These are phyloP conservation scores for Streblospio benedicti DNA, from an alignment of 1,140 invertebrate species.

Conservation along the genomic window DNA sequence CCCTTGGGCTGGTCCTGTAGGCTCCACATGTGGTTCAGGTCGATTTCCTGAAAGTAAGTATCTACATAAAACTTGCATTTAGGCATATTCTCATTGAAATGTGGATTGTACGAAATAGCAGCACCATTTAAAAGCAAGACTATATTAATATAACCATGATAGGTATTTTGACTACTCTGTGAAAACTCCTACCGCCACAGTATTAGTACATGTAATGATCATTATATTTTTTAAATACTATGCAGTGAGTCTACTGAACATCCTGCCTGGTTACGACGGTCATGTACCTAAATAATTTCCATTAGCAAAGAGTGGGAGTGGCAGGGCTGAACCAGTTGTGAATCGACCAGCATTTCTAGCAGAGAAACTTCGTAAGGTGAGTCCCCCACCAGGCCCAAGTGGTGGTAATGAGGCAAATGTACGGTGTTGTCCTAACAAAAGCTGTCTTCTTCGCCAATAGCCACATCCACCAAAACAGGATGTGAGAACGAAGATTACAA, in stretches of 20 bases:
- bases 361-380: too few relatives aligned
- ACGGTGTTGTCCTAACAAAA: slow-evolving; percentile 11
- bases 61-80: slow-evolving; percentile 5
- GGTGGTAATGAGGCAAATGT: not conserved
- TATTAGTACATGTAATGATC: too few relatives aligned
- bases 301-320: not conserved
- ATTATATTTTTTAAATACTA: too few relatives aligned
- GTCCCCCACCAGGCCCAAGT: slow-evolving; percentile 53
- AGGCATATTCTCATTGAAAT: slow-evolving; percentile 15
- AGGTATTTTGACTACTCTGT: too few relatives aligned
- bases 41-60: not conserved
- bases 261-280: too few relatives aligned
- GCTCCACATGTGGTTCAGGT: slow-evolving; percentile 61
- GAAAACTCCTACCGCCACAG: too few relatives aligned
- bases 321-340: not conserved
- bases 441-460: slow-evolving; percentile 31
- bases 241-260: too few relatives aligned
- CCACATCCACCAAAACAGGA: slow-evolving; percentile 38
- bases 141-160: too few relatives aligned
- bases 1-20: slow-evolving; percentile 67
- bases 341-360: too few relatives aligned
- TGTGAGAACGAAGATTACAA: slow-evolving; percentile 33
- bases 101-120: too few relatives aligned
- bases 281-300: not conserved
- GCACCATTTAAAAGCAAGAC: too few relatives aligned